These are phyloP conservation scores for Archegozetes longisetosus DNA, from an alignment of 1,140 invertebrate genomes.

Conservation along the genomic window DNA sequence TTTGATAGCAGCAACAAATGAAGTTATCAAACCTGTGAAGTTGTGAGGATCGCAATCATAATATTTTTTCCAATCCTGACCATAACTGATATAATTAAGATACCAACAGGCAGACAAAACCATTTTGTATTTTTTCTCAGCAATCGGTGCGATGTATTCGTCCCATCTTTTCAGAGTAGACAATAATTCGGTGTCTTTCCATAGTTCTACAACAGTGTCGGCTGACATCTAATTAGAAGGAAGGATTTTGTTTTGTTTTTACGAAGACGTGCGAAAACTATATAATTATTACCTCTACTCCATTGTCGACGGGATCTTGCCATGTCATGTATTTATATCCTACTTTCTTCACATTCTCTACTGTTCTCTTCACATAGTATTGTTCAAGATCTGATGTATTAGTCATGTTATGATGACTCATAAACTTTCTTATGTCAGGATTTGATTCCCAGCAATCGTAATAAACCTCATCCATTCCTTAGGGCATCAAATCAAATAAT, in stretches of 20 bases:
- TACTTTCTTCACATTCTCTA: slow-evolving; percentile 35
- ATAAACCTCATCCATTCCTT: slow-evolving; percentile 55
- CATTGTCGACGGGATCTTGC: slow-evolving; percentile 81
- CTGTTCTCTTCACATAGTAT: slow-evolving; percentile 28
- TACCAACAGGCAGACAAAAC: slow-evolving; percentile 30
- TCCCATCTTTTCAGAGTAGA: slow-evolving; percentile 20
- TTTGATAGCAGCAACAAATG: no score
- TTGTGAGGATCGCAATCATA: slow-evolving; percentile 18
- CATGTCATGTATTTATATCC: slow-evolving; percentile 53
- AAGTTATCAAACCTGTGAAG: background rate
- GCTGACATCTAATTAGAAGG: slow-evolving; percentile 31
- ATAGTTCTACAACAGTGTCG: slow-evolving; percentile 54
- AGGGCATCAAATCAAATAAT: slow-evolving; percentile 7
- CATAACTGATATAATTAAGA: slow-evolving; percentile 31
- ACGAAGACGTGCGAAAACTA: background rate
- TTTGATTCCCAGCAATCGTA: slow-evolving; percentile 68
- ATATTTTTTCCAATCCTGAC: slow-evolving; percentile 32
- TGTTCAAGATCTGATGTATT: slow-evolving; percentile 1
- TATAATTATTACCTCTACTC: slow-evolving; percentile 31
- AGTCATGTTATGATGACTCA: slow-evolving; percentile 41
- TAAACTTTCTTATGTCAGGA: slow-evolving; percentile 50
- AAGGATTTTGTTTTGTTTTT: background rate
- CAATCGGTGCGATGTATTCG: slow-evolving; percentile 19
- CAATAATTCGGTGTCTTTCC: slow-evolving; percentile 35
- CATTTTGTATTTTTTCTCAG: slow-evolving; percentile 23